Evolutionary conservation across 2,113 vertebrate genomes (phyloP).

Genomic region (Nansenia antarctica): DNA sequence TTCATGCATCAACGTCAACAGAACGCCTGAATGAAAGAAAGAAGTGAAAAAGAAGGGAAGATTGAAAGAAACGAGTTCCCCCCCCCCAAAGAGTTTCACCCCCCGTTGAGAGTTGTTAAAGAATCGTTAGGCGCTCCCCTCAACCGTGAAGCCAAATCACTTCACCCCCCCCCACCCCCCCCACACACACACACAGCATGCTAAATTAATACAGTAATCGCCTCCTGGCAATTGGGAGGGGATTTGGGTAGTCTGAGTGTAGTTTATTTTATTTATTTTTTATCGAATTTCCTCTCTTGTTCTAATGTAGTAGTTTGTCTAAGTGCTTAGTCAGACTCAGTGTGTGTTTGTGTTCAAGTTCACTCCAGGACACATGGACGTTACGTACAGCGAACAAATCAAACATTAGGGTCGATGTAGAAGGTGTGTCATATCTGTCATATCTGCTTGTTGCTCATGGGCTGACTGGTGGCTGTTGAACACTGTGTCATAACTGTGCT

Average conservation of each 20-base stretch:
- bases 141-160: constrained; percentile 56
- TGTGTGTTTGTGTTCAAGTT: background rate
- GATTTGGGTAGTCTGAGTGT: too few species aligned
- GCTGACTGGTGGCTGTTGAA: too few species aligned
- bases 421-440: too few species aligned
- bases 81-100: too few species aligned
- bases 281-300: background rate
- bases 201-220: background rate
- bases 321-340: background rate
- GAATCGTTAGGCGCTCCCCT: constrained; percentile 61
- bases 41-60: constrained; percentile 12
- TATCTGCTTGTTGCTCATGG: too few species aligned
- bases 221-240: background rate
- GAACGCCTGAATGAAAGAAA: constrained; percentile 18
- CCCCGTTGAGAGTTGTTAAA: constrained; percentile 55
- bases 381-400: too few species aligned
- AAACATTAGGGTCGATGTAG: too few species aligned
- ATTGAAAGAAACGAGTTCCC: too few species aligned
- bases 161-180: constrained; percentile 19
- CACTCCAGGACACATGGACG: too few species aligned
- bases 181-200: too few species aligned
- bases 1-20: constrained; percentile 15
- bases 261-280: too few species aligned
- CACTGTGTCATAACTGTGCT: too few species aligned
- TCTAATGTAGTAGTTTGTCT: background rate